These are phyloP conservation scores for Drosophila insularis DNA, from an alignment of 1,140 invertebrate genomes.

Conservation along the genomic window DNA sequence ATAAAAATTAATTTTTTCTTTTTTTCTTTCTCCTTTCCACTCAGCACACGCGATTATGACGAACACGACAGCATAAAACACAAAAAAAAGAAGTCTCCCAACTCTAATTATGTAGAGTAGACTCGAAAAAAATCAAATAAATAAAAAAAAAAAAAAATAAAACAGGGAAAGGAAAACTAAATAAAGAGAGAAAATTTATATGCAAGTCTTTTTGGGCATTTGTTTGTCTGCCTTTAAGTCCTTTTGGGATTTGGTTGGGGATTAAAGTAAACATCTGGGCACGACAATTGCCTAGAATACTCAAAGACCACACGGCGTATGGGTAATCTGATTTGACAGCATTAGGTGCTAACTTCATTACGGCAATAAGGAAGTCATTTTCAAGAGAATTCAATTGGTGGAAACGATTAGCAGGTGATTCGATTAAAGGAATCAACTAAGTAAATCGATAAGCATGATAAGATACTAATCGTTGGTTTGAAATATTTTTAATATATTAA, in stretches of 20 bases:
- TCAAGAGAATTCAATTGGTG: too few species aligned
- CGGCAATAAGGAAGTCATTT: conserved; percentile 28
- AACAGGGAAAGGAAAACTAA: background rate
- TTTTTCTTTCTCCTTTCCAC: conserved; percentile 29
- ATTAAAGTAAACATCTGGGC: conserved; percentile 51
- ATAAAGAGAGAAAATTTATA: conserved; percentile 35
- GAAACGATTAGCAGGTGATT: too few species aligned
- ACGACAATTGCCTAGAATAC: conserved; percentile 22
- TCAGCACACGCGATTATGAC: conserved; percentile 63
- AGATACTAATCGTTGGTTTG: too few species aligned
- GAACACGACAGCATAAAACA: conserved; percentile 42
- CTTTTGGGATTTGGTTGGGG: conserved; percentile 28
- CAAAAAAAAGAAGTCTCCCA: conserved; percentile 26
- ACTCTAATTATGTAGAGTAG: conserved; percentile 69
- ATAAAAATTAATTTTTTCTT: conserved; percentile 73
- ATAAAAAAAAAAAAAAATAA: conserved; percentile 3
- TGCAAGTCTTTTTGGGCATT: conserved; percentile 38
- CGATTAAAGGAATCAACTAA: too few species aligned
- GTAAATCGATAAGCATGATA: too few species aligned
- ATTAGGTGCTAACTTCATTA: conserved; percentile 70
- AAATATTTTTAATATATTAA: too few species aligned
- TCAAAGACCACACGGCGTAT: conserved; percentile 63
- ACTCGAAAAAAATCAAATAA: conserved; percentile 15
- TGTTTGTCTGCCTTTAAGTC: conserved; percentile 36
- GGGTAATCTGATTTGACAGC: conserved; percentile 56